Evolutionary conservation across 64 coral and sea anemone species (phyloP), one percentile per base, ranked within the genome.

Genomic region (Stichodactyla mertensii): DNA sequence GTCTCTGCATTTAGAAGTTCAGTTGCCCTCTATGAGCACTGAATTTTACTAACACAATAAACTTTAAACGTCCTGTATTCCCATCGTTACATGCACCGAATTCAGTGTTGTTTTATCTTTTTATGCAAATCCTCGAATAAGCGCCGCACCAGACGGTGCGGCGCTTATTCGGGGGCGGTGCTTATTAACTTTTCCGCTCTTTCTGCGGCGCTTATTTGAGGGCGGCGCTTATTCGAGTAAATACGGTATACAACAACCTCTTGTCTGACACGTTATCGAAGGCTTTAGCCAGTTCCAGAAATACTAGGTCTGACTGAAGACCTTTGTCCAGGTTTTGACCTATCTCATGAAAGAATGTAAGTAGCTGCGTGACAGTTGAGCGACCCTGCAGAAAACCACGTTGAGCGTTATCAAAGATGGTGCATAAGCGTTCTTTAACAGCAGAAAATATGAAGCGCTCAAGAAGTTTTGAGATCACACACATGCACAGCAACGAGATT

Each of bases 401-500:
- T n/a, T 88, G 87, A 0, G 55, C 14, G 55, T 79, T 61, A 27
- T 79, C 71, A 28, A 88, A 80, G 13, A 79, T 27, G 28, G 87
- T 5, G 10, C 70, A 36, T 4, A 88, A 51, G 16, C 20, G 52
- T 4, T 78, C 57, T 79, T 79, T 79, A 7, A 88, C 7, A 24
- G 24, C 12, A 10, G 54, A 55, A 57, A 27, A 88, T 7, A 88
- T 61, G 51, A 54, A 88, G 18, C 87, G 74, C 28, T 88, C 74
- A 7, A 88, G 55, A 13, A 88, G 55, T 10, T 88, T 88, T 10
- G 85, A 87, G 12, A 87, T 70, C 12, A 87, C 85, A 52, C 59
- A 87, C 28, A 31, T 31, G 28, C 28, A 31, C 45, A 87, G 61
- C 18, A 88, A 52, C 54, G 74, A 88, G 10, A 88, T 88, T 10